Base-by-base conservation (phyloP, 2,797 vertebrate species). In the Schizopygopsis pylzovi region DNA sequence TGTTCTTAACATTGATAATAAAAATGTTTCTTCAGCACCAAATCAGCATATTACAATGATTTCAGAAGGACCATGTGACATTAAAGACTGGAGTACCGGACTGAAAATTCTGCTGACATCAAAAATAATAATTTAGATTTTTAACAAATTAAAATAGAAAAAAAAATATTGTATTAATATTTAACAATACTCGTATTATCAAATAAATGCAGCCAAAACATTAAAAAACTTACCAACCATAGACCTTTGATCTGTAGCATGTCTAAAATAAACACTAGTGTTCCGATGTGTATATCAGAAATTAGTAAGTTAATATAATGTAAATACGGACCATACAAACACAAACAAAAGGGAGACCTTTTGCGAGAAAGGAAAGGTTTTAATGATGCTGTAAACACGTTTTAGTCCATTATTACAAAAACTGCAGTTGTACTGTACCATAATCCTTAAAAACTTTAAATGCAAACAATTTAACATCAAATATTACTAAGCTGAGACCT, bases 351-450 rank as follows among this genome's bases (percentile, higher is more conserved):
- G 33, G 33, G 43, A 82, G 43, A 1, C 20, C 59, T 81, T 85
- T 89, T 91, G 85, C 86, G 82, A 83, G 90, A 91, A 84, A 75
- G 63, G 45, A 87, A 52, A 7, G 88, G 2, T 89, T 95, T 95
- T 94, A 94, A 92, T 94, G 83, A 52, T 70, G 86, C 91, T 93
- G 73, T 91, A 93, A 93, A 92, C 85, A 91, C 70, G 75, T 87
- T 90, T 87, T 82, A 80, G 88, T 87, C 68, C 85, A 77, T 78
- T 87, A 92, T 83, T 91, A 88, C 89, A 90, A 93, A 91, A 90
- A 77, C 49, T 25, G 16, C 67, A 59, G n/a, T 72, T 73, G 13
- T 20, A 63, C 67, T 79, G 65, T 54, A 75, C 63, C 54, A 59
- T 41, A 71, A 79, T 68, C 61, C 54, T 88, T 86, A 84, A 87